Evolutionary conservation across 2,797 vertebrate genomes (phyloP).

Genomic region (Leptatherina wallacei): DNA sequence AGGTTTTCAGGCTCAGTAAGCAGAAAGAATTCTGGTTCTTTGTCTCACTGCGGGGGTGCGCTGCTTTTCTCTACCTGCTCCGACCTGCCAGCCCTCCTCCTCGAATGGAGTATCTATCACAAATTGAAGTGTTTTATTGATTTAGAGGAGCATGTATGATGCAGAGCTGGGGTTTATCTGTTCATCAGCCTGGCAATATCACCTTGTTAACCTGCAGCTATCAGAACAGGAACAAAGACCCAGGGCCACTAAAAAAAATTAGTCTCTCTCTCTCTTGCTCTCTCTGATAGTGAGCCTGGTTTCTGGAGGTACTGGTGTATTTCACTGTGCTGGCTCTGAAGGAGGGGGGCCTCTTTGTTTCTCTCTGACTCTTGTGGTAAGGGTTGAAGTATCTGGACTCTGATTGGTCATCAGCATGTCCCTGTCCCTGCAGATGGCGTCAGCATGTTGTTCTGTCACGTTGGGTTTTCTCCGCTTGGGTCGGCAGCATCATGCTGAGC

Average conservation of each 20-base stretch:
- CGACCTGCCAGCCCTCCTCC: slow-evolving; percentile 34
- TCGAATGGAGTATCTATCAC: neutral
- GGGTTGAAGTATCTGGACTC: too few species aligned
- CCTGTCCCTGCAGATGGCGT: slow-evolving; percentile 10
- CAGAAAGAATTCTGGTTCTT: slow-evolving; percentile 54
- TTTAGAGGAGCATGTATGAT: neutral
- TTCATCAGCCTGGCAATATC: slow-evolving; percentile 30
- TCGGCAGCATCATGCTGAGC: slow-evolving; percentile 3
- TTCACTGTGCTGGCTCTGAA: too few species aligned
- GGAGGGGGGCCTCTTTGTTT: too few species aligned
- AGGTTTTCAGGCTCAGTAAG: slow-evolving; percentile 46
- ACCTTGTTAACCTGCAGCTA: slow-evolving; percentile 7
- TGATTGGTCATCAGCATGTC: too few species aligned
- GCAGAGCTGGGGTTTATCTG: slow-evolving; percentile 14
- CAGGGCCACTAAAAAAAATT: neutral
- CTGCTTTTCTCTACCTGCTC: slow-evolving; percentile 47
- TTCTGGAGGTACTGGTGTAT: too few species aligned
- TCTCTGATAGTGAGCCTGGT: too few species aligned
- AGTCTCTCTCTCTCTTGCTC: too few species aligned
- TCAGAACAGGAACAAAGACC: neutral
- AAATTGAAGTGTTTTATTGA: neutral
- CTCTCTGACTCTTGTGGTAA: too few species aligned
- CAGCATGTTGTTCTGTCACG: slow-evolving; percentile 12
- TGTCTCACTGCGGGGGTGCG: slow-evolving; percentile 33
- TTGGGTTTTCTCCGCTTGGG: slow-evolving; percentile 1